phyloP scores from a whole-genome alignment of 2,888 invertebrate species.

The Synanthedon myopaeformis region DNA sequence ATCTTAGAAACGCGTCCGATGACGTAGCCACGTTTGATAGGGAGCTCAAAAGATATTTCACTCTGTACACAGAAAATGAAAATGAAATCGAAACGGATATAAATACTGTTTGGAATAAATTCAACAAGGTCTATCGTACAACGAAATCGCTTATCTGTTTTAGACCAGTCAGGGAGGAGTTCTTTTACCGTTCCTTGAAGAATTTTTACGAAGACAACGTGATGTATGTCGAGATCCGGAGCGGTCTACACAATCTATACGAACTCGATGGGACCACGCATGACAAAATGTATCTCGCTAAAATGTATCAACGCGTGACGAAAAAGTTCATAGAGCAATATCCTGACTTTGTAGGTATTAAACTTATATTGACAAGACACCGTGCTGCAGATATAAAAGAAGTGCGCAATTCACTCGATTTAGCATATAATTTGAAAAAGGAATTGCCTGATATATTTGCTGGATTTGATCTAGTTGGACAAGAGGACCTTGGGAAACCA shows the following conservation, averaged over 20 bases:
- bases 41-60: conserved; percentile 62
- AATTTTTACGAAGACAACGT: conserved; percentile 77
- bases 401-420: conserved; percentile 45
- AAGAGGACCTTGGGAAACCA: conserved; percentile 79
- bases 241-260: conserved; percentile 70
- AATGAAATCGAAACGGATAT: conserved; percentile 50
- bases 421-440: conserved; percentile 39
- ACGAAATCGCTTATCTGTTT: conserved; percentile 70
- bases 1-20: conserved; percentile 47
- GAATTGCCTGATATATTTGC: conserved; percentile 76
- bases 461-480: conserved; percentile 86
- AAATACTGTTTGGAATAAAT: conserved; percentile 72
- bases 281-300: conserved; percentile 59
- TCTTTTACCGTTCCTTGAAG: conserved; percentile 71
- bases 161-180: conserved; percentile 73
- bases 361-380: conserved; percentile 69
- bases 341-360: conserved; percentile 76
- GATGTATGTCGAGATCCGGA: conserved; percentile 77
- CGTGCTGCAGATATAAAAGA: conserved; percentile 31
- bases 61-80: conserved; percentile 58
- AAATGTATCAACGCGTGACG: conserved; percentile 66
- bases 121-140: conserved; percentile 61
- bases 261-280: conserved; percentile 73
- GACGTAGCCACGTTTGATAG: conserved; percentile 60
- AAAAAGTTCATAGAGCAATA: conserved; percentile 69